Evolutionary conservation across 2,797 vertebrate genomes (phyloP).

Genomic region (Halcyon chelicuti): DNA sequence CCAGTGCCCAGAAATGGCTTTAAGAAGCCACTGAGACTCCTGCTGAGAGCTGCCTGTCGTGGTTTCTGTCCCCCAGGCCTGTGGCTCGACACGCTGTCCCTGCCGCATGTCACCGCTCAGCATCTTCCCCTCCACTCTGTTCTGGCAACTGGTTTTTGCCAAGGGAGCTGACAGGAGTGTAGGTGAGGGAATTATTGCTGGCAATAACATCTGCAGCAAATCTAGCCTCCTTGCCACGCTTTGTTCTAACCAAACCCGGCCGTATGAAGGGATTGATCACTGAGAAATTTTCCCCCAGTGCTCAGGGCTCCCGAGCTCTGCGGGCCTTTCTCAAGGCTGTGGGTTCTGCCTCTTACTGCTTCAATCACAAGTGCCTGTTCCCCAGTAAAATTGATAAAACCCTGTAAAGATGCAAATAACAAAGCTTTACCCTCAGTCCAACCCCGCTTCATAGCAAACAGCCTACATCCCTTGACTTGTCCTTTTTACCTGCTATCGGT

Average conservation of each 20-base stretch:
- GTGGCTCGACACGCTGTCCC: accelerated
- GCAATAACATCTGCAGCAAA: background rate
- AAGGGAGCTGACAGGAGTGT: background rate
- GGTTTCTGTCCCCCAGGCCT: background rate
- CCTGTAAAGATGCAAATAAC: background rate
- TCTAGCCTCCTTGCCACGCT: background rate
- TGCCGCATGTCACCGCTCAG: background rate
- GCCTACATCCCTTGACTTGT: background rate
- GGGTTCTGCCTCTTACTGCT: background rate
- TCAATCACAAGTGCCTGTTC: background rate
- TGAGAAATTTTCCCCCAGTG: background rate
- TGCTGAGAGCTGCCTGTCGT: background rate
- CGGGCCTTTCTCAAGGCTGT: accelerated
- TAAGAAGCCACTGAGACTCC: background rate
- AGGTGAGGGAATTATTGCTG: background rate
- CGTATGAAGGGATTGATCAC: background rate
- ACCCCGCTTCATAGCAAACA: background rate
- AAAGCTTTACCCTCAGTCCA: background rate
- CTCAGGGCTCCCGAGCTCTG: background rate
- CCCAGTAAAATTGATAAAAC: background rate
- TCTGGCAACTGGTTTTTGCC: background rate
- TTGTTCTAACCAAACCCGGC: background rate
- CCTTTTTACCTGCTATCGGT: background rate
- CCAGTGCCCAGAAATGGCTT: background rate
- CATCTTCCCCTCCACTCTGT: background rate